These are phyloP conservation scores for Antechinus stuartii DNA, from an alignment of 2,113 vertebrate species.

Conservation along the genomic window DNA sequence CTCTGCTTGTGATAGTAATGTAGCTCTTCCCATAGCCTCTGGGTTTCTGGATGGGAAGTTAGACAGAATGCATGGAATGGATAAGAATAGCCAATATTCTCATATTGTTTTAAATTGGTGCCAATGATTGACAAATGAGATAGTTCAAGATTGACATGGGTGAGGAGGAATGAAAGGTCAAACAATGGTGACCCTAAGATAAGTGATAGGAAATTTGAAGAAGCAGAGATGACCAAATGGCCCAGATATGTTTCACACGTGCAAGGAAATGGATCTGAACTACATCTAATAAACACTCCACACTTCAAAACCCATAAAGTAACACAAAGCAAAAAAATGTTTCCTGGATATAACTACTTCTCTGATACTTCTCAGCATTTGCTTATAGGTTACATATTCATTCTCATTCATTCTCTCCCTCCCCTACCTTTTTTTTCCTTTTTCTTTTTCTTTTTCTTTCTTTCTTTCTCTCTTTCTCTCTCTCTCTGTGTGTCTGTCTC, in stretches of 20 bases:
- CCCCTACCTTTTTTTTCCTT: not conserved
- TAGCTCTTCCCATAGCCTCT: not conserved
- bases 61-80: not conserved
- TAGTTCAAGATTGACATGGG: not conserved
- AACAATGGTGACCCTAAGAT: not conserved
- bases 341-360: constrained; percentile 62
- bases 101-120: not conserved
- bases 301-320: constrained; percentile 26
- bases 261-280: constrained; percentile 43
- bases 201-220: constrained; percentile 54
- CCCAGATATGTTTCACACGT: constrained; percentile 18
- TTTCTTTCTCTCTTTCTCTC: too few relatives aligned
- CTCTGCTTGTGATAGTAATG: not conserved
- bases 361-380: constrained; percentile 61
- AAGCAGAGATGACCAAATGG: constrained; percentile 10
- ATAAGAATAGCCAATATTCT: not conserved
- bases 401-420: not conserved
- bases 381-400: constrained; percentile 83
- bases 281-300: constrained; percentile 47
- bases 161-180: not conserved
- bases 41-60: not conserved
- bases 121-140: not conserved
- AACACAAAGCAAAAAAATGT: constrained; percentile 63
- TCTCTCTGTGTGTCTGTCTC: too few relatives aligned
- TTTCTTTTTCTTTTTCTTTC: too few relatives aligned